Base-by-base conservation (phyloP, 2,797 vertebrate species). In the Gallinago nigripennis region DNA sequence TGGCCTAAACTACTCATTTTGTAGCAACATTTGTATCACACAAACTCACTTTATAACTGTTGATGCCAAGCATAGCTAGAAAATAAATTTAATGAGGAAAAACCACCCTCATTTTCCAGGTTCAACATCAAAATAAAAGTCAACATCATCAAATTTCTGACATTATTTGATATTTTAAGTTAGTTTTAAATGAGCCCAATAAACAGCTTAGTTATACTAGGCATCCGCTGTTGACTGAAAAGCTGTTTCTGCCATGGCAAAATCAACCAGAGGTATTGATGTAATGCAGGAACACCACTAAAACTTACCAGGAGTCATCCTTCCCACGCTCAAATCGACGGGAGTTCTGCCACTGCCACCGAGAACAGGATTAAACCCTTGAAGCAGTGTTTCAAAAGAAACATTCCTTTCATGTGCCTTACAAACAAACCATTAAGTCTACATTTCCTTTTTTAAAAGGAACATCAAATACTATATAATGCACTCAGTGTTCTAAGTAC, bases 401-500 rank as follows among this genome's bases (percentile, higher is more conserved):
- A 65, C 28, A 35, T 24, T 56, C 13, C 53, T 86, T 63, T 45
- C 43, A 68, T 2, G 6, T 41, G 48, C 53, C 19, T 85, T 80
- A 95, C 68, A 93, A 54, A 35, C 16, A 68, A 86, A 48, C 57
- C 66, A 93, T 71, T 91, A 95, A 92, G 91, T 35, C 28, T 76
- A 64, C 20, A 37, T 48, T 69, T 94, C 72, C 41, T 54, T 77
- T 72, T 82, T 28, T 15, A 60, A 92, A 92, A 85, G 37, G 72
- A 89, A 82, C 24, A 82, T 91, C 82, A 83, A 94, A 93, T 54
- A 61, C 45, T 31, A 70, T 13, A 82, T 27, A 76, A 84, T n/a
- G 54, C 43, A 45, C 25, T 45, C 70, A 23, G 63, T 58, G 77
- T 82, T 86, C 71, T 35, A 77, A 82, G 68, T 39, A 78, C 53